Evolutionary conservation across 2,113 vertebrate genomes (phyloP).

Genomic region (Mugil cephalus): DNA sequence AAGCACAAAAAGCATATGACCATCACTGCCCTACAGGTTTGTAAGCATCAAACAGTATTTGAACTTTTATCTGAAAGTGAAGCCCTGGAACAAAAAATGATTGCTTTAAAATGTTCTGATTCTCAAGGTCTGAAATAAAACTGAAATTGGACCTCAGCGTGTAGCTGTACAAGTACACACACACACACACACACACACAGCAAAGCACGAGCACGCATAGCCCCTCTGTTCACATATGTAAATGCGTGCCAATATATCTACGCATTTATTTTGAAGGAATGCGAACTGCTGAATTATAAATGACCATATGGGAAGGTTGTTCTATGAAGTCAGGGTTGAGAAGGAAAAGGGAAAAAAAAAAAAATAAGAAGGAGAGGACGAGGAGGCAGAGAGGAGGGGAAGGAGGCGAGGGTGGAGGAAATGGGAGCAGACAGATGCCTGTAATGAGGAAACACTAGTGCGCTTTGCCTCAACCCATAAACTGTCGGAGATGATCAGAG

Average conservation of each 20-base stretch:
- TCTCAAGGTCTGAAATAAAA: neutral
- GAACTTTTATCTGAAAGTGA: neutral
- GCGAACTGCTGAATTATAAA: slow-evolving; percentile 80
- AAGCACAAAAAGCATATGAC: too few relatives aligned
- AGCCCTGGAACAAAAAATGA: neutral
- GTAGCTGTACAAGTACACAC: neutral
- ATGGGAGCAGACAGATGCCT: slow-evolving; percentile 75
- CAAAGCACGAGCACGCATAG: neutral
- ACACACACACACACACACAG: slow-evolving; percentile 1
- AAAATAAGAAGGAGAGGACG: neutral
- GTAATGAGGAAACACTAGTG: slow-evolving; percentile 72
- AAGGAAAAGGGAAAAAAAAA: slow-evolving; percentile 13
- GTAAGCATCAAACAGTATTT: neutral
- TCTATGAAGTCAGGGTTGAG: slow-evolving; percentile 44
- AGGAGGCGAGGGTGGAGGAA: slow-evolving; percentile 41
- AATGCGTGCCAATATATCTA: slow-evolving; percentile 70
- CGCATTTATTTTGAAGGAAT: slow-evolving; percentile 71
- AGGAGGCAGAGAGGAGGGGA: slow-evolving; percentile 1
- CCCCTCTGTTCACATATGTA: slow-evolving; percentile 57
- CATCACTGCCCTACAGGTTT: neutral
- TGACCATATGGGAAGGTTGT: slow-evolving; percentile 79
- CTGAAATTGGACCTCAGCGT: neutral
- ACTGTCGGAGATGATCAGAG: slow-evolving; percentile 74
- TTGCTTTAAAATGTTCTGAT: neutral
- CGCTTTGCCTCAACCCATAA: slow-evolving; percentile 64